A percentile compares a stretch with the other conserved stretches of the same genome.
Conservation (phyloP, 2,113 vertebrate species). For the Falco punctatus region DNA sequence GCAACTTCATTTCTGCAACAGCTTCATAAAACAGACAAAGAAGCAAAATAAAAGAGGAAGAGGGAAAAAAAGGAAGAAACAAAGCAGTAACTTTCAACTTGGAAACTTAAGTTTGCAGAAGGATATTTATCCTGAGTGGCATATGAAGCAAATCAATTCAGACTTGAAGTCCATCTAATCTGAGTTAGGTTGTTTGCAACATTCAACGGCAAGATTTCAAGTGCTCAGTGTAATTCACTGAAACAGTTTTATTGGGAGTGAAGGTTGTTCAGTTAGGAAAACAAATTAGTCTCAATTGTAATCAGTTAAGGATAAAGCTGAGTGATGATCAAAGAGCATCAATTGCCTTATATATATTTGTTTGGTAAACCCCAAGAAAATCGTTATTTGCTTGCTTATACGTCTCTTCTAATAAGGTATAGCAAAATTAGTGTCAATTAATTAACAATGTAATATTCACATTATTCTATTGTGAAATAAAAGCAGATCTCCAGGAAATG, state of each 20-base stretch:
- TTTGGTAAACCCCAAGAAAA: neutral
- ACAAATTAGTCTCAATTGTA: neutral
- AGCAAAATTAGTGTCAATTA: neutral
- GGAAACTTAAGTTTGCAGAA: neutral
- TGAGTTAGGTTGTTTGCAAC: neutral
- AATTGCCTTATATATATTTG: neutral
- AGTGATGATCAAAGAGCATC: neutral
- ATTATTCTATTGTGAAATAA: neutral
- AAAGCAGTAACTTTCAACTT: neutral
- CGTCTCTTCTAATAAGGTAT: neutral
- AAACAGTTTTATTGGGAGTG: slow-evolving; percentile 1
- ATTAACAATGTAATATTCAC: neutral
- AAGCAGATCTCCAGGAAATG: neutral
- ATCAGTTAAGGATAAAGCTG: neutral
- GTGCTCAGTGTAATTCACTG: neutral
- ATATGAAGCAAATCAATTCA: neutral
- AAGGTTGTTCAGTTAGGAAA: slow-evolving; percentile 21
- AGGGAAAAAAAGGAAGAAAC: neutral
- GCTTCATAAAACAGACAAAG: neutral
- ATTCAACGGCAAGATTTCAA: neutral
- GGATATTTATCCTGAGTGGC: neutral
- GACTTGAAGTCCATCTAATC: neutral
- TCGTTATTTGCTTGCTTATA: neutral
- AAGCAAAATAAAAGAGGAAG: too few species aligned
- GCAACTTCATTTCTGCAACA: neutral